phyloP scores from a whole-genome alignment of 35 echinoderm and acorn worm species.

The Stichopus chloronotus region DNA sequence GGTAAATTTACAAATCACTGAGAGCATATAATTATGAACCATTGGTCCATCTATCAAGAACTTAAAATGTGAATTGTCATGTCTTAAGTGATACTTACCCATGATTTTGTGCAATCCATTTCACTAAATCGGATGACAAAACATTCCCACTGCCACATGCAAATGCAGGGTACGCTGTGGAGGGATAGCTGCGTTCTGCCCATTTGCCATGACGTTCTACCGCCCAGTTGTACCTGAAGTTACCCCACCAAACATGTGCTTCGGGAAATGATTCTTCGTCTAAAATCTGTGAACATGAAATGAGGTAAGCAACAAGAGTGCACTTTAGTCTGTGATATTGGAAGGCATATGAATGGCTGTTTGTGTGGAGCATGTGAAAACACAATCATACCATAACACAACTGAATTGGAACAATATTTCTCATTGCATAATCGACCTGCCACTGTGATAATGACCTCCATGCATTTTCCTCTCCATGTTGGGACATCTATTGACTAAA shows the following conservation, averaged over 20 bases:
- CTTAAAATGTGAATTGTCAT: too few species aligned
- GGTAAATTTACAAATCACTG: too few species aligned
- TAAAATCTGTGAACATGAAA: not conserved
- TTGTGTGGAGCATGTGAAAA: too few species aligned
- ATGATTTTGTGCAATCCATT: conserved; percentile 83
- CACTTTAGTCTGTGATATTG: not conserved
- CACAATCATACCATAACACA: too few species aligned
- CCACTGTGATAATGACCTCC: too few species aligned
- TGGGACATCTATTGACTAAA: too few species aligned
- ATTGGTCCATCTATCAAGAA: too few species aligned
- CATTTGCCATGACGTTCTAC: conserved; percentile 86
- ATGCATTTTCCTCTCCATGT: too few species aligned
- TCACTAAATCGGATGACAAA: conserved; percentile 73
- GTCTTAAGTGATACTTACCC: conserved; percentile 44
- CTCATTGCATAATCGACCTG: too few species aligned
- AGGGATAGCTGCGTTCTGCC: conserved; percentile 85
- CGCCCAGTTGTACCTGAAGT: conserved; percentile 85
- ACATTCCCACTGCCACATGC: conserved; percentile 91
- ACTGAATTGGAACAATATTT: too few species aligned
- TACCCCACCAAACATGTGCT: conserved; percentile 82
- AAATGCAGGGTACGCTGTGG: conserved; percentile 87
- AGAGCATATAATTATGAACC: too few species aligned
- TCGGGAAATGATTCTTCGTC: not conserved
- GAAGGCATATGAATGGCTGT: not conserved
- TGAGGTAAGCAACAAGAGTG: not conserved